Evolutionary conservation across 2,888 invertebrate species (phyloP).

Genomic region (Margaritifera margaritifera): DNA sequence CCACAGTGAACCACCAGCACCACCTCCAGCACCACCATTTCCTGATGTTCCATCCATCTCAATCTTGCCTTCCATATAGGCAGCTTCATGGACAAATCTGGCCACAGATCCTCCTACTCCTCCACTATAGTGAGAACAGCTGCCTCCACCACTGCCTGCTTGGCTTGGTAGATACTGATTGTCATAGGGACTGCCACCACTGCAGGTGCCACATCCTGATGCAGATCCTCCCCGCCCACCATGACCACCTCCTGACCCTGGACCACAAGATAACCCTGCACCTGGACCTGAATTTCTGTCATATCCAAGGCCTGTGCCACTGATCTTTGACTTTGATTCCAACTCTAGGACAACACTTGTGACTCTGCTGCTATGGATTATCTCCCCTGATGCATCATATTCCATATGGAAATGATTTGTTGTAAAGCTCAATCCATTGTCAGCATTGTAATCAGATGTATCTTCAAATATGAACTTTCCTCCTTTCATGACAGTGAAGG

Average conservation of each 20-base stretch:
- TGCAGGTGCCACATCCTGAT: conserved; percentile 15
- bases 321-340: conserved; percentile 39
- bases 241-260: conserved; percentile 49
- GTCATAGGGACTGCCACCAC: conserved; percentile 11
- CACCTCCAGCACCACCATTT: conserved; percentile 49
- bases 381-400: conserved; percentile 26
- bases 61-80: conserved; percentile 45
- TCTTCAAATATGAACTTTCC: conserved; percentile 33
- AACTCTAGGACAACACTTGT: conserved; percentile 35
- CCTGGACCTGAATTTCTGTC: conserved; percentile 36
- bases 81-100: conserved; percentile 26
- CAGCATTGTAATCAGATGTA: conserved; percentile 18
- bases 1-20: conserved; percentile 58
- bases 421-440: conserved; percentile 18
- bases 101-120: conserved; percentile 47
- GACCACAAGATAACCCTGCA: conserved; percentile 27
- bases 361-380: conserved; percentile 24
- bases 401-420: conserved; percentile 39
- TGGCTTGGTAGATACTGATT: conserved; percentile 26
- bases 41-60: conserved; percentile 33
- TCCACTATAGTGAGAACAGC: conserved; percentile 28
- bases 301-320: conserved; percentile 40
- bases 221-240: conserved; percentile 49
- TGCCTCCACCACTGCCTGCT: conserved; percentile 57
- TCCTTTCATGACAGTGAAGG: conserved; percentile 38